Evolutionary conservation across 1,140 invertebrate genomes (phyloP), one percentile per base, ranked within the genome.

Genomic region (Danaus melanippus): DNA sequence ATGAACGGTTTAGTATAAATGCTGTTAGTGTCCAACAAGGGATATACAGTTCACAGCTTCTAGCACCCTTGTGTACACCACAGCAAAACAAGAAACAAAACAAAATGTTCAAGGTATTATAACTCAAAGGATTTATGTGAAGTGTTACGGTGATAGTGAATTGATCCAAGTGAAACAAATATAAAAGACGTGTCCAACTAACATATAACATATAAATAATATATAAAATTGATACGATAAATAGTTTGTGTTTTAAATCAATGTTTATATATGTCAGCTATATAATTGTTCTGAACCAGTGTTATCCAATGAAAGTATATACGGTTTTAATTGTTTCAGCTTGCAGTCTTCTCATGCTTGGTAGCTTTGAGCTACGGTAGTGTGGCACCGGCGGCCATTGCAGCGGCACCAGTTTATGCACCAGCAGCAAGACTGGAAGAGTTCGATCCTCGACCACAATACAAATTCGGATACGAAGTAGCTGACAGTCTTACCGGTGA

Each of bases 401-500:
- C 73, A n/a, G 77, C 78, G 7, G 84, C 79, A 43, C 76, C 74
- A 12, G 72, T 78, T 1, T 75, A 75, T 47, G 81, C 79, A 8
- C 76, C 86, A 0, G 65, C 68, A 8, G 87, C 86, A 41, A 86
- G 88, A 59, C 69, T 88, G 8, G 89, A 88, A 12, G 89, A 90
- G 58, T 90, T 89, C 63, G 89, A 91, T 67, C 86, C 90, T 4
- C 70, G 88, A 67, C 90, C 90, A 0, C 89, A 91, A 59, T 91
- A 91, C 70, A 84, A 87, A 59, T 91, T 90, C 49, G 87, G 89
- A 50, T 91, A 91, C 60, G 88, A 88, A 55, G 89, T 92, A 2
- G 86, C 89, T 42, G 90, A 91, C 72, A 86, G 88, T 12, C 76
- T 89, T 56, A 92, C 88, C 62, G 90, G 91, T 7, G 90, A 91